Evolutionary conservation across 2,888 invertebrate genomes (phyloP).

Genomic region (Ichneumoninae sp.): DNA sequence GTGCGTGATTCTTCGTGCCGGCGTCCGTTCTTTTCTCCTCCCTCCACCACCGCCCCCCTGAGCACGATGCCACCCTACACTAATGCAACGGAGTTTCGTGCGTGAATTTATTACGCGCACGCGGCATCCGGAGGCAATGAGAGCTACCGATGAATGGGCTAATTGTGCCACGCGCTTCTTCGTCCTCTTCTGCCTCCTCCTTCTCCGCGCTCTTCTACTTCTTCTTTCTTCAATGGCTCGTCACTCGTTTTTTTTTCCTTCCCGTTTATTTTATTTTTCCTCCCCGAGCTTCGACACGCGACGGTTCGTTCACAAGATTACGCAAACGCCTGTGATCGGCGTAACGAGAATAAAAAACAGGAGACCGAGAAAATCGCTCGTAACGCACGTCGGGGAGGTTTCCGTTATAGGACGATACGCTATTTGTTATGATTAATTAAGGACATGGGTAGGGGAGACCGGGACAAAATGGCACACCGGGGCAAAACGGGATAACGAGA

Average conservation of each 20-base stretch:
- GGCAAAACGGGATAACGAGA: no score
- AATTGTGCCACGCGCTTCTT: conserved; percentile 76
- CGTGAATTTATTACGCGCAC: conserved; percentile 72
- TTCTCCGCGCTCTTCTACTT: conserved; percentile 36
- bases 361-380: no score
- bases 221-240: conserved; percentile 41
- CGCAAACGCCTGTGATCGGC: no score
- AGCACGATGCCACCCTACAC: conserved; percentile 65
- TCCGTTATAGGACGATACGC: no score
- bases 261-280: neutral
- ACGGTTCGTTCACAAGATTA: no score
- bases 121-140: conserved; percentile 64
- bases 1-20: conserved; percentile 51
- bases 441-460: no score
- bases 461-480: no score
- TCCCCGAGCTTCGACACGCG: neutral
- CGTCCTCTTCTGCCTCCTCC: conserved; percentile 46
- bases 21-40: conserved; percentile 3
- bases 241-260: neutral
- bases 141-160: conserved; percentile 79
- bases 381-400: no score
- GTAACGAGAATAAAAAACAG: no score
- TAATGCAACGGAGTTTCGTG: conserved; percentile 66
- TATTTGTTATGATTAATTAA: no score
- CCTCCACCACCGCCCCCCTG: conserved; percentile 52